These are phyloP conservation scores for Caiman crocodilus DNA, from an alignment of 2,797 vertebrate genomes.

Conservation along the genomic window DNA sequence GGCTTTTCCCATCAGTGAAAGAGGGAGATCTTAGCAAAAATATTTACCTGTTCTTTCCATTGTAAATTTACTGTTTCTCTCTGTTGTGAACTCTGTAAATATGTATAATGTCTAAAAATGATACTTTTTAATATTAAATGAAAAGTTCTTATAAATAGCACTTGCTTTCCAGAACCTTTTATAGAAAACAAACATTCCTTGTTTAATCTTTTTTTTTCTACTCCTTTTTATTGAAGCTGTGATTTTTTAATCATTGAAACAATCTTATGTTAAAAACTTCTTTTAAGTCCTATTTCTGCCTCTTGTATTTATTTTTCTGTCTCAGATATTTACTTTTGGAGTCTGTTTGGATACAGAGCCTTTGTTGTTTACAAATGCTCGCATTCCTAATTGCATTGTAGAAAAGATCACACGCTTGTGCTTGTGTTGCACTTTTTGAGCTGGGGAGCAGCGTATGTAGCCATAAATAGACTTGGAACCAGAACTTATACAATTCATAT, in stretches of 20 bases:
- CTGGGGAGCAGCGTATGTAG: background rate
- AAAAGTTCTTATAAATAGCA: slow-evolving; percentile 21
- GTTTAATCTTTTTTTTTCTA: slow-evolving; percentile 66
- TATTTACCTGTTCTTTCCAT: background rate
- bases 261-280: slow-evolving; percentile 31
- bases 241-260: slow-evolving; percentile 65
- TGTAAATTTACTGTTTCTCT: background rate
- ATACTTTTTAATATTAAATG: slow-evolving; percentile 43
- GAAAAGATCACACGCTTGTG: background rate
- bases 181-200: slow-evolving; percentile 50
- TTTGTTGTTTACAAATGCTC: background rate
- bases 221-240: slow-evolving; percentile 53
- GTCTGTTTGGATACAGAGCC: background rate
- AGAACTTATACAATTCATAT: background rate
- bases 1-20: background rate
- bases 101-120: background rate
- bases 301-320: slow-evolving; percentile 11
- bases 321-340: background rate
- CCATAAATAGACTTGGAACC: background rate
- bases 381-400: background rate
- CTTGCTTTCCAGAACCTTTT: slow-evolving; percentile 48
- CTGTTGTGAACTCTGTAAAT: slow-evolving; percentile 11
- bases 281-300: slow-evolving; percentile 24
- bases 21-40: background rate
- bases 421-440: background rate